Percentiles rank a stretch among this genome's conserved stretches.
These are phyloP conservation scores for Drosophila flavopinicola DNA, from an alignment of 2,888 invertebrate species.

Conservation along the genomic window DNA sequence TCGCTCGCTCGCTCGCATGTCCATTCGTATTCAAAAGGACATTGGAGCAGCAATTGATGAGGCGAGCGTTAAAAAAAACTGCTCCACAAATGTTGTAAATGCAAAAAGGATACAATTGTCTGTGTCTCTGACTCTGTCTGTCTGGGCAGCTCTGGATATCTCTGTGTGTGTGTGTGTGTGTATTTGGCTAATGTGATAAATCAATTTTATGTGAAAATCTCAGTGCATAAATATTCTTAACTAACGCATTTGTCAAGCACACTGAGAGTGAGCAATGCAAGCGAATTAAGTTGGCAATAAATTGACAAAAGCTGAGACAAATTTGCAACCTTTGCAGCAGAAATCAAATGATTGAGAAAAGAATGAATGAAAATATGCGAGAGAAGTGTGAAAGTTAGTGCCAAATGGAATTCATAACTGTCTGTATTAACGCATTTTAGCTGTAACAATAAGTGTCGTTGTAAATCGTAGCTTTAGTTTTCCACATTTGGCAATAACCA, in stretches of 20 bases:
- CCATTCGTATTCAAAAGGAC: conserved; percentile 63
- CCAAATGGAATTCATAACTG: conserved; percentile 32
- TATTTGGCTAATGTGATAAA: conserved; percentile 61
- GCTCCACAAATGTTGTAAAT: conserved; percentile 44
- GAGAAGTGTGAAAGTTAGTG: not conserved
- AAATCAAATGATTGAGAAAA: not conserved
- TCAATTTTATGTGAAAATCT: conserved; percentile 65
- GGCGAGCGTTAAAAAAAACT: conserved; percentile 47
- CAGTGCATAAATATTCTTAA: conserved; percentile 59
- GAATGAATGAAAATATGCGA: too few species aligned
- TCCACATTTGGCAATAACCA: conserved; percentile 30
- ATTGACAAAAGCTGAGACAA: conserved; percentile 22
- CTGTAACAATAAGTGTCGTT: conserved; percentile 13
- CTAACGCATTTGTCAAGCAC: conserved; percentile 62
- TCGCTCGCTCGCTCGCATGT: conserved; percentile 38
- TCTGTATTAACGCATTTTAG: conserved; percentile 18
- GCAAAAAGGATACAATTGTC: conserved; percentile 63
- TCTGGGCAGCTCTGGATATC: not conserved
- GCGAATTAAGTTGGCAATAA: conserved; percentile 45
- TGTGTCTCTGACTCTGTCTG: conserved; percentile 11
- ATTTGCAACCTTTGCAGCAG: conserved; percentile 6
- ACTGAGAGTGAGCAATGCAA: conserved; percentile 12
- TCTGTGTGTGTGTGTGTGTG: conserved; percentile 13
- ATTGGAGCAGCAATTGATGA: conserved; percentile 59
- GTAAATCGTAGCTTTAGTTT: conserved; percentile 14